phyloP scores from a whole-genome alignment of 1,140 invertebrate species.

The Aphis craccivora region DNA sequence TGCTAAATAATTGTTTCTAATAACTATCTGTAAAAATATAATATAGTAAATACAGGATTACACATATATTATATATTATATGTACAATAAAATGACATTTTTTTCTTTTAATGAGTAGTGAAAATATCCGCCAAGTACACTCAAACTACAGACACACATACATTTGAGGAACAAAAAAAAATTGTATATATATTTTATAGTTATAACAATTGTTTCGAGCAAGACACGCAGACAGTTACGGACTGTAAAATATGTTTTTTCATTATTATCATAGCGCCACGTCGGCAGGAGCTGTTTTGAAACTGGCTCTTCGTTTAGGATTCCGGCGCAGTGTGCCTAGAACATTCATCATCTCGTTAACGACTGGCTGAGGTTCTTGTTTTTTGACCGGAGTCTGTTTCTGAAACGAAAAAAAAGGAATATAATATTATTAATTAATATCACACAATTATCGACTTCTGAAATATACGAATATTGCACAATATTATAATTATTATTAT shows the following conservation, averaged over 20 bases:
- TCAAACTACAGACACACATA: not conserved
- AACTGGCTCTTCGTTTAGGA: conserved; percentile 61
- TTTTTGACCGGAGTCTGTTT: conserved; percentile 66
- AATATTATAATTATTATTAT: no score
- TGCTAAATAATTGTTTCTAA: not conserved
- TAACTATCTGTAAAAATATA: no score
- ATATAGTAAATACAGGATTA: not conserved
- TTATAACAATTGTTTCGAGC: not conserved
- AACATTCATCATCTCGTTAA: conserved; percentile 77
- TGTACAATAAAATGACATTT: not conserved
- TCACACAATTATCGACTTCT: not conserved
- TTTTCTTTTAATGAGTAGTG: not conserved
- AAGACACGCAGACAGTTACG: not conserved
- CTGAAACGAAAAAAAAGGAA: conserved; percentile 60
- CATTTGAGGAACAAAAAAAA: not conserved
- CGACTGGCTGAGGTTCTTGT: conserved; percentile 71
- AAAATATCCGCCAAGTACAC: not conserved
- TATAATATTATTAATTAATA: not conserved
- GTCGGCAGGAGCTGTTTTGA: conserved; percentile 34
- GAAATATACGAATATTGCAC: not conserved
- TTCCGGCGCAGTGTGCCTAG: conserved; percentile 73
- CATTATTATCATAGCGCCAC: not conserved
- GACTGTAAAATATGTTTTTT: not conserved
- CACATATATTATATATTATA: not conserved
- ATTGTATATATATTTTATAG: not conserved